Evolutionary conservation across 2,888 invertebrate species (phyloP).

Genomic region (Agonopterix heracliana): DNA sequence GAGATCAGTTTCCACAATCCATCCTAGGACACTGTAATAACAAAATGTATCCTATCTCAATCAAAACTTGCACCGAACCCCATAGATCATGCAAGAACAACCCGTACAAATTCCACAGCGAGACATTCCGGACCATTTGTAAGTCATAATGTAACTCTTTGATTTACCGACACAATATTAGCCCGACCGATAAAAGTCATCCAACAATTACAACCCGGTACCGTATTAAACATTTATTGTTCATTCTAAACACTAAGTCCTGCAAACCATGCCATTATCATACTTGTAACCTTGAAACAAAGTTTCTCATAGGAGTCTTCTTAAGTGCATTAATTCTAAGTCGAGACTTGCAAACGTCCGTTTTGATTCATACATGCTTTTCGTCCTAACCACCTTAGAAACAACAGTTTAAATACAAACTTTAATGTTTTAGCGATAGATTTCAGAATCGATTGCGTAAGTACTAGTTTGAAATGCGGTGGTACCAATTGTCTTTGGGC

Average conservation of each 20-base stretch:
- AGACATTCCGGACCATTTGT: conserved; percentile 37
- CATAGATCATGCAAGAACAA: too few species aligned
- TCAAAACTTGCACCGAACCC: too few species aligned
- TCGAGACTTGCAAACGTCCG: conserved; percentile 27
- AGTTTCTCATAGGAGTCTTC: too few species aligned
- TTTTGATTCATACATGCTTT: conserved; percentile 44
- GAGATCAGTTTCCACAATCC: too few species aligned
- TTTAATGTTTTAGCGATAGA: not conserved
- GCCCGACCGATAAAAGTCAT: conserved; percentile 45
- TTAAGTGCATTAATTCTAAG: conserved; percentile 12
- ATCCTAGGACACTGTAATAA: too few species aligned
- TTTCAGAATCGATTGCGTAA: not conserved
- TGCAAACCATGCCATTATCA: conserved; percentile 11
- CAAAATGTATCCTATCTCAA: too few species aligned
- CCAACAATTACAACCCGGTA: conserved; percentile 56
- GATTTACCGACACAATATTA: conserved; percentile 49
- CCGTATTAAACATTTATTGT: conserved; percentile 49
- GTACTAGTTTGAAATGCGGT: not conserved
- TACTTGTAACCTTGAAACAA: too few species aligned
- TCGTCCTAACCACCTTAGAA: not conserved
- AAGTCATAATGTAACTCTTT: conserved; percentile 36
- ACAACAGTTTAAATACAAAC: not conserved
- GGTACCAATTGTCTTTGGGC: conserved; percentile 60
- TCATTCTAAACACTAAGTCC: conserved; percentile 24
- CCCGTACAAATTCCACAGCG: conserved; percentile 1